Evolutionary conservation across 2,113 vertebrate species (phyloP).

Genomic region (Lontra canadensis): DNA sequence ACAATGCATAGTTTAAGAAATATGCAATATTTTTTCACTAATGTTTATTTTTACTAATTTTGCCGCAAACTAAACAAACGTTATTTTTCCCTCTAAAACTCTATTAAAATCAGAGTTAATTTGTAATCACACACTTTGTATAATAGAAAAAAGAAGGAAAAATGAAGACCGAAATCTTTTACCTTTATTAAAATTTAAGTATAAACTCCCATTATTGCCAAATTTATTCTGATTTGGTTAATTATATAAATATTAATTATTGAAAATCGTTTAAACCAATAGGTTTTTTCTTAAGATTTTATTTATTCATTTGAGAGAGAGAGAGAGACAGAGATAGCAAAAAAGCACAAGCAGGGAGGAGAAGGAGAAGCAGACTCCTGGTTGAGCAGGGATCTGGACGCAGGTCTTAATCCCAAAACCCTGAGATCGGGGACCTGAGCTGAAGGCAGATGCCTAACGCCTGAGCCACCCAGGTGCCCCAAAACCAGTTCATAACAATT

Average conservation of each 20-base stretch:
- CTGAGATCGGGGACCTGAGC: neutral
- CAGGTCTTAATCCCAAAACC: neutral
- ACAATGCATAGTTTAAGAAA: neutral
- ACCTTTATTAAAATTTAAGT: neutral
- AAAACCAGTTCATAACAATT: neutral
- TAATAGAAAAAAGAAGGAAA: neutral
- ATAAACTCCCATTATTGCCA: neutral
- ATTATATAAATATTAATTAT: neutral
- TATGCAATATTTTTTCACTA: neutral
- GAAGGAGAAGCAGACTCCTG: neutral
- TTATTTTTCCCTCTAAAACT: neutral
- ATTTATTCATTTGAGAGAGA: neutral
- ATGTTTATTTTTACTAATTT: neutral
- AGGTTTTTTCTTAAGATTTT: neutral
- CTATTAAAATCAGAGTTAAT: neutral
- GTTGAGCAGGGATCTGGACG: neutral
- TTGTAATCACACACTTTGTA: neutral
- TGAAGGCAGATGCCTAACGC: neutral
- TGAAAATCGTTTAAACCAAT: neutral
- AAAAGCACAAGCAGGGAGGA: neutral
- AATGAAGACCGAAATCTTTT: neutral
- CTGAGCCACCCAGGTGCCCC: neutral
- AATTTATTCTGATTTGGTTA: neutral
- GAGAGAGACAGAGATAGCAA: neutral
- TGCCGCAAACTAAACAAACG: neutral